Evolutionary conservation across 2,113 vertebrate species (phyloP).

Genomic region (Illadopsis cleaveri): DNA sequence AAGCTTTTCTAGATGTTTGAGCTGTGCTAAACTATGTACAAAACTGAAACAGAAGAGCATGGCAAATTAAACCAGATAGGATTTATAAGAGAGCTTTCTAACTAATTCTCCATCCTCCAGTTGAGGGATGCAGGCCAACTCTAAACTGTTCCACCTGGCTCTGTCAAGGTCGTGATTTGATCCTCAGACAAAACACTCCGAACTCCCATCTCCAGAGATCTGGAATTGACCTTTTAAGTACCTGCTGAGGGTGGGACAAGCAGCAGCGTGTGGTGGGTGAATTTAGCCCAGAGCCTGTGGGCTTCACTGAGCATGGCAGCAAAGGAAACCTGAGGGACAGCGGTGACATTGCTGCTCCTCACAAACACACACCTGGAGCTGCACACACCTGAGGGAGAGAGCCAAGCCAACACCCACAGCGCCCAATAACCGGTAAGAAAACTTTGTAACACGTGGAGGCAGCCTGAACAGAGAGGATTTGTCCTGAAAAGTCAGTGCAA

Average conservation of each 20-base stretch:
- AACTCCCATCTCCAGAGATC: background rate
- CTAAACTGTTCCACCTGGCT: background rate
- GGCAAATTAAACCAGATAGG: rapidly evolving
- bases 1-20: no score
- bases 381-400: rapidly evolving
- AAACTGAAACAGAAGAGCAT: background rate
- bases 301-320: rapidly evolving
- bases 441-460: background rate
- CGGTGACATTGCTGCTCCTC: background rate
- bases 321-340: background rate
- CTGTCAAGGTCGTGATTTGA: no score
- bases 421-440: background rate
- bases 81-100: background rate
- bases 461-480: background rate
- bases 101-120: rapidly evolving
- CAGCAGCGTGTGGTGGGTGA: rapidly evolving
- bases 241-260: rapidly evolving
- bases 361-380: rapidly evolving
- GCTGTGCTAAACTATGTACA: rapidly evolving
- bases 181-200: background rate
- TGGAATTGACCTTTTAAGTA: rapidly evolving
- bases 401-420: background rate
- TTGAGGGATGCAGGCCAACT: background rate
- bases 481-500: background rate
- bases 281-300: background rate